Conservation (phyloP, 2,113 vertebrate species). For the Podarcis cretensis region DNA sequence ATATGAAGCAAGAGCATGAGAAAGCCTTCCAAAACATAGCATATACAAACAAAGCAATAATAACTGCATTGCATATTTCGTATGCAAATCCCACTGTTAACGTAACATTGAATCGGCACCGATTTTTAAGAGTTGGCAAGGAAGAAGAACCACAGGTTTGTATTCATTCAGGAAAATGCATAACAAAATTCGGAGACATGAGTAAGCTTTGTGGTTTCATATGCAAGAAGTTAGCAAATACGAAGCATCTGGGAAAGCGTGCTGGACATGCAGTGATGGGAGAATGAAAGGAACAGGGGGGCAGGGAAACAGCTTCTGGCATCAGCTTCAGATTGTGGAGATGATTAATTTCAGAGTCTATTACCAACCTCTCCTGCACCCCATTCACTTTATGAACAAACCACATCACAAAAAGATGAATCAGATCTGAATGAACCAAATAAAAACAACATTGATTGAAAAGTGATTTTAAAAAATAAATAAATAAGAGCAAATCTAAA, state of each 20-base stretch:
- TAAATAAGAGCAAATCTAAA: slow-evolving; percentile 58
- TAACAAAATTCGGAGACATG: slow-evolving; percentile 41
- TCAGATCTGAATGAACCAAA: slow-evolving; percentile 50
- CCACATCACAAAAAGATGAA: slow-evolving; percentile 57
- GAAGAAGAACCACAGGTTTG: slow-evolving; percentile 44
- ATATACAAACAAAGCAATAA: slow-evolving; percentile 16
- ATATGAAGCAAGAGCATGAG: neutral
- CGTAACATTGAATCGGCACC: neutral
- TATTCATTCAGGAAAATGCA: slow-evolving; percentile 36
- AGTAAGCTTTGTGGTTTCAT: slow-evolving; percentile 42
- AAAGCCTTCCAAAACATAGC: slow-evolving; percentile 33
- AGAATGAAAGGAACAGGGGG: slow-evolving; percentile 60
- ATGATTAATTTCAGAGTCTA: slow-evolving; percentile 83
- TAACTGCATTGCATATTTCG: slow-evolving; percentile 27
- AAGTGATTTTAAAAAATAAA: slow-evolving; percentile 9
- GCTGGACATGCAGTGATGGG: slow-evolving; percentile 69
- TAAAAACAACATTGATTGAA: slow-evolving; percentile 58
- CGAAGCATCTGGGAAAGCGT: slow-evolving; percentile 63
- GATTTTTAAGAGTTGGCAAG: slow-evolving; percentile 23
- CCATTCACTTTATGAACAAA: slow-evolving; percentile 72
- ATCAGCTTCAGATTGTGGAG: slow-evolving; percentile 96
- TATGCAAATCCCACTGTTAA: slow-evolving; percentile 40
- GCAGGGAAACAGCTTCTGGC: slow-evolving; percentile 89
- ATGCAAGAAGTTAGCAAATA: slow-evolving; percentile 59
- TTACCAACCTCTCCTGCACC: slow-evolving; percentile 45